Evolutionary conservation across 2,113 vertebrate species (phyloP).

Genomic region (Trematocara marginatum): DNA sequence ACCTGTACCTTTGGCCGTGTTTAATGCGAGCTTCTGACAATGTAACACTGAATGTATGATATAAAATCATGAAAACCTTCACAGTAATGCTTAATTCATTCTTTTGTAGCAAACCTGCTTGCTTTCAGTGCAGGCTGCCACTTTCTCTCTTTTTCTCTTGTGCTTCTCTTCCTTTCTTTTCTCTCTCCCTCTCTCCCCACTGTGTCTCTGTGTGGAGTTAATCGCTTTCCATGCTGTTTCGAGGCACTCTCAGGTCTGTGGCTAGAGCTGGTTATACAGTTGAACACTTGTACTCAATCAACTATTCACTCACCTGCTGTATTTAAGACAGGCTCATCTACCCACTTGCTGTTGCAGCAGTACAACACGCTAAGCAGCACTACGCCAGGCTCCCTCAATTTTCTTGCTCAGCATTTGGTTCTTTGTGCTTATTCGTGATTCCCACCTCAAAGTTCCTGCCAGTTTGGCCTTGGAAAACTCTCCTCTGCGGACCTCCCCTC

Average conservation of each 20-base stretch:
- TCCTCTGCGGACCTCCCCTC: background rate
- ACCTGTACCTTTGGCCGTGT: background rate
- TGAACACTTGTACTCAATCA: background rate
- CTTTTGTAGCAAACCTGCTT: background rate
- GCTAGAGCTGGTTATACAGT: background rate
- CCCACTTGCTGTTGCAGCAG: background rate
- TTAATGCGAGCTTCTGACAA: background rate
- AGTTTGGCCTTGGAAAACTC: background rate
- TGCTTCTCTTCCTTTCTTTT: background rate
- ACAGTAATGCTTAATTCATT: background rate
- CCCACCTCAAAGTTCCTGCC: background rate
- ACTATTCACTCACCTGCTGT: background rate
- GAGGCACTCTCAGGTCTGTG: background rate
- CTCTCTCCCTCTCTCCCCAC: background rate
- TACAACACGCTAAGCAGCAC: background rate
- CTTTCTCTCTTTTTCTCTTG: background rate
- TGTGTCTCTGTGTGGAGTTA: background rate
- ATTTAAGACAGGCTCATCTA: background rate
- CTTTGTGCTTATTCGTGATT: background rate
- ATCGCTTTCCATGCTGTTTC: background rate
- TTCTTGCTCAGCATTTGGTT: background rate
- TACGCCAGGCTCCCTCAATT: background rate
- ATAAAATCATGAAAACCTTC: background rate
- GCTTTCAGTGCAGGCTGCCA: background rate
- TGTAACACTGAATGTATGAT: background rate